Conservation (phyloP, 2,888 invertebrate genomes). For the Habrosyne pyritoides region DNA sequence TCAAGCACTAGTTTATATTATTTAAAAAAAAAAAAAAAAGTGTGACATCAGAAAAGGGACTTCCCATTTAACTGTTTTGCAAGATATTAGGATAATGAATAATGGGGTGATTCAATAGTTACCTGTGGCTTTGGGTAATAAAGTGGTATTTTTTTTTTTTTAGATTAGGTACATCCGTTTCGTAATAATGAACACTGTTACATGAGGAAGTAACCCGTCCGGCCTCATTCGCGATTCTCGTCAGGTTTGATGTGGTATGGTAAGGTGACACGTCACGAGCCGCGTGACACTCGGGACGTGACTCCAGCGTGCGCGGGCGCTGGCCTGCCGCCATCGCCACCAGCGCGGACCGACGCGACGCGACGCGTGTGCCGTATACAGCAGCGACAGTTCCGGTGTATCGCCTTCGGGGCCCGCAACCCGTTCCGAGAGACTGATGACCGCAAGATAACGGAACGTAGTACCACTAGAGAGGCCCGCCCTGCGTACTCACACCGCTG, state of each 20-base stretch:
- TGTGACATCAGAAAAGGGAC: no score
- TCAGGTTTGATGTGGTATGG: slow-evolving; percentile 11
- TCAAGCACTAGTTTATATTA: no score
- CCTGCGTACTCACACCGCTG: slow-evolving; percentile 48
- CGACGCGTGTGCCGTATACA: slow-evolving; percentile 59
- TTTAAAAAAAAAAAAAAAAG: no score
- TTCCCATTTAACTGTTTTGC: no score
- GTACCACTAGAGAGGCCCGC: slow-evolving; percentile 58
- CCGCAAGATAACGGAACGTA: slow-evolving; percentile 76
- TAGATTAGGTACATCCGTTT: neutral
- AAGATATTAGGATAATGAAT: no score
- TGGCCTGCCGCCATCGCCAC: neutral
- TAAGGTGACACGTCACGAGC: slow-evolving; percentile 15
- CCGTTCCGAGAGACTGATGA: slow-evolving; percentile 73
- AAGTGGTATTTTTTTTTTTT: no score
- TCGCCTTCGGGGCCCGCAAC: slow-evolving; percentile 64
- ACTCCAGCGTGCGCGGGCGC: neutral
- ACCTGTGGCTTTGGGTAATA: no score
- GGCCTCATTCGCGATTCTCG: slow-evolving; percentile 9
- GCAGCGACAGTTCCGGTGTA: slow-evolving; percentile 71
- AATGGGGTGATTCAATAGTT: no score
- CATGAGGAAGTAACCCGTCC: slow-evolving; percentile 3
- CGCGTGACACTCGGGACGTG: neutral
- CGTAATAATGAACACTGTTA: neutral
- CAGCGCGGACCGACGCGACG: slow-evolving; percentile 40